phyloP scores from a whole-genome alignment of 1,140 invertebrate genomes.

The Tenebrio molitor region DNA sequence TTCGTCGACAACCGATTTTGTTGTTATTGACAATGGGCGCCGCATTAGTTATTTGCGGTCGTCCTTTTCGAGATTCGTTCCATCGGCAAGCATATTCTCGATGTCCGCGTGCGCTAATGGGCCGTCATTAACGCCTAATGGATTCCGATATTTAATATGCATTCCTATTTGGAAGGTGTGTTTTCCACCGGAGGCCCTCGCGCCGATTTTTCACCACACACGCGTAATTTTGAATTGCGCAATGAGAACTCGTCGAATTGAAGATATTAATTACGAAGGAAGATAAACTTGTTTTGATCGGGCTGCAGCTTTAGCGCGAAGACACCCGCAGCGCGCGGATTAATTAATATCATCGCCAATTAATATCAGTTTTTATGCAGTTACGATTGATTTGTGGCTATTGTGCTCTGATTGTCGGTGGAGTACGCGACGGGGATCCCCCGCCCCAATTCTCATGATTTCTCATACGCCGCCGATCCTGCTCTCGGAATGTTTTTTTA shows the following conservation, averaged over 20 bases:
- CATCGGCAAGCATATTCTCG: too few relatives aligned
- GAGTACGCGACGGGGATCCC: background rate
- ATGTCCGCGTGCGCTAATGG: constrained; percentile 3
- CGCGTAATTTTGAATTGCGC: constrained; percentile 28
- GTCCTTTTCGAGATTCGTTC: background rate
- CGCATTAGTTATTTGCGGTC: background rate
- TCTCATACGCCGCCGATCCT: too few relatives aligned
- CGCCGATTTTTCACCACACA: constrained; percentile 19
- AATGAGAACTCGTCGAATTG: constrained; percentile 36
- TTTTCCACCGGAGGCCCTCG: background rate
- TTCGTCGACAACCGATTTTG: background rate
- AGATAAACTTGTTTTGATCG: constrained; percentile 45
- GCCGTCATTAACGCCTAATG: constrained; percentile 20
- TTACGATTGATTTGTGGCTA: constrained; percentile 47
- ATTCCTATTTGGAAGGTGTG: constrained; percentile 28
- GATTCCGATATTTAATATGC: constrained; percentile 29
- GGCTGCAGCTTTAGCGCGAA: constrained; percentile 26
- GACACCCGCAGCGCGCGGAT: constrained; percentile 41
- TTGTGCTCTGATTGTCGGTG: constrained; percentile 33
- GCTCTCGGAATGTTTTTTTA: too few relatives aligned
- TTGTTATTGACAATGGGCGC: background rate
- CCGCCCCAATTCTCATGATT: too few relatives aligned
- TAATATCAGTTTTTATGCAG: constrained; percentile 46
- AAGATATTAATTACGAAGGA: constrained; percentile 43
- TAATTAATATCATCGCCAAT: constrained; percentile 51